Conservation (phyloP, 2,113 vertebrate genomes). For the Macquaria australasica region DNA sequence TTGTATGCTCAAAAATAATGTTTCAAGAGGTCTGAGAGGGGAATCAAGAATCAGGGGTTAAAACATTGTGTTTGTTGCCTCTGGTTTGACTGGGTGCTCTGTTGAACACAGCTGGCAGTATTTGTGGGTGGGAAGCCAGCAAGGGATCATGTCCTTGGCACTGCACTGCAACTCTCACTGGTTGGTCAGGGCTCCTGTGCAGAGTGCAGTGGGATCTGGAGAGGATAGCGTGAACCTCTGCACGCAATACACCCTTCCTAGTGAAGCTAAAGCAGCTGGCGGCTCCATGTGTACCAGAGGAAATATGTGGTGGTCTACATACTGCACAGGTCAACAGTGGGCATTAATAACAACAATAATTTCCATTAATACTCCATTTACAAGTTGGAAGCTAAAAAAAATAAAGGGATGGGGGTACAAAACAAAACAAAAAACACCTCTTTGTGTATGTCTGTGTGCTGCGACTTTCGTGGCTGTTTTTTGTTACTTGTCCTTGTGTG, state of each 20-base stretch:
- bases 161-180: background rate
- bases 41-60: conserved; percentile 4
- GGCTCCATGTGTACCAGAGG: background rate
- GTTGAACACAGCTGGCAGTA: conserved; percentile 4
- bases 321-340: conserved; percentile 1
- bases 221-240: background rate
- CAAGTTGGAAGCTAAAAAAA: background rate
- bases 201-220: background rate
- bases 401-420: background rate
- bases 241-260: background rate
- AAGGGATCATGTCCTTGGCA: conserved; percentile 10
- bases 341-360: background rate
- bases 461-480: background rate
- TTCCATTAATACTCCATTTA: background rate
- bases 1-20: conserved; percentile 1
- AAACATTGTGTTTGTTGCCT: conserved; percentile 22
- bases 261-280: conserved; percentile 7
- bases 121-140: conserved; percentile 26
- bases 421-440: background rate
- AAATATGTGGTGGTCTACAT: conserved; percentile 8
- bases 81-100: conserved; percentile 12
- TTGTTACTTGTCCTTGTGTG: background rate
- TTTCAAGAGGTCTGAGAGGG: conserved; percentile 7
- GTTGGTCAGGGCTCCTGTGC: background rate
- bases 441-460: background rate